Evolutionary conservation across 92 coral and sea anemone genomes (phyloP), one percentile per base, ranked within the genome.

Genomic region (Hydrozoanthus gracilis): DNA sequence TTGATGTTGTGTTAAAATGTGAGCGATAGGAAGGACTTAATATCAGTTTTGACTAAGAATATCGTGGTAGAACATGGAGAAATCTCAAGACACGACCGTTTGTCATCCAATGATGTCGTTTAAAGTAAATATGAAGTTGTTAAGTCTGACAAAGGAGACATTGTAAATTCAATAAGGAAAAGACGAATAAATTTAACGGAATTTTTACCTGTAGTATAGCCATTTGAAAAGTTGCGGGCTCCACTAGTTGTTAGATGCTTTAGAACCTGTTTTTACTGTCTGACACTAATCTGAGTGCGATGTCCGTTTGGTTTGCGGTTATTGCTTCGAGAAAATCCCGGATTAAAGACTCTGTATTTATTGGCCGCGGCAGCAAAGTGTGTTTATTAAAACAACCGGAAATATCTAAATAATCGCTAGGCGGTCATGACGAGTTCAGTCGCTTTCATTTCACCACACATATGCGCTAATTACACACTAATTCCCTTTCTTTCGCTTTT

Each of bases 251-350:
- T 79, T 16, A 4, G 20, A 39, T 51, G 87, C 50, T 83, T 15
- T 27, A 76, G 15, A 44, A 54, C 51, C 77, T 52, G 78, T 71
- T 83, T 62, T 62, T 48, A 52, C 60, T 70, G 47, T 48, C 49
- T 45, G 74, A 58, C 60, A 77, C 74, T 80, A 80, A 80, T 65
- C 83, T 61, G 15, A 47, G 85, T 83, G 86, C 90, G 88, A 83
- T 86, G 83, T 73, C 91, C 89, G 75, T 91, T 83, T 88, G 93
- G 93, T 82, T 88, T 91, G 93, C 93, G 93, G 93, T 91, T 84
- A 83, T 71, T 55, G 61, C 74, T 87, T 35, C 47, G 44, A 68
- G 89, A 88, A 79, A 87, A 76, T 91, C 93, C 93, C 93, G 93
- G 93, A 91, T 91, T 79, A 83, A 78, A 84, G 61, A 79, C 71